Base-by-base conservation (phyloP, 2,797 vertebrate genomes). In the Acipenser oxyrinchus region DNA sequence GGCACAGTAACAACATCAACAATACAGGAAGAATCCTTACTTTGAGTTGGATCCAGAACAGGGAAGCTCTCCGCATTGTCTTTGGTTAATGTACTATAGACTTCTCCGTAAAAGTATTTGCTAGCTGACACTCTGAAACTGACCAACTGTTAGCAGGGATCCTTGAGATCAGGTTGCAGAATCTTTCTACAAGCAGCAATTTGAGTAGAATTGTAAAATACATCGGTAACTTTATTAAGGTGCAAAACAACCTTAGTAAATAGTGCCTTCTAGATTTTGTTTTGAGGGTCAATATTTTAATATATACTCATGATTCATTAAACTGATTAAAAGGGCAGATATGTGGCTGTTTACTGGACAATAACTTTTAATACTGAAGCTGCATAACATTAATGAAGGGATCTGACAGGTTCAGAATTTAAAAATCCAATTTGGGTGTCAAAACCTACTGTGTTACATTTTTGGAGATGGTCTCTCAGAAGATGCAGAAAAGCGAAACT, bases 121-220 rank as follows among this genome's bases (percentile, higher is more conserved):
- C 59, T 71, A n/a, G 37, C 77, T 75, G 58, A 75, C 8, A 5
- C 57, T 62, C 65, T 77, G 77, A 53, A 79, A 76, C 18, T 71
- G 74, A 53, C 65, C 49, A n/a, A 69, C 61, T 37, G 74, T 66
- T 48, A 79, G 13, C 10, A 51, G n/a, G 1, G 63, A 57, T 9
- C 72, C 74, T 7, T 61, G 62, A 9, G 50, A 67, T 52, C 65
- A n/a, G n/a, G n/a, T n/a, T n/a, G n/a, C n/a, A n/a, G n/a, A n/a
- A n/a, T n/a, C n/a, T n/a, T 48, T 51, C 69, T 70, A 52, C 23
- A 37, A 37, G 23, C 23, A 37, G 2, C 23, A 37, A 37, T 2
- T 2, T 2, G 4, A 37, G 23, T 37, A 37, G 23, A 37, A 37
- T 4, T 37, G 23, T 37, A 37, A 37, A 37, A 37, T 37, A 37